phyloP scores from a whole-genome alignment of 2,888 invertebrate species.

The Malthinus seriepunctatus region DNA sequence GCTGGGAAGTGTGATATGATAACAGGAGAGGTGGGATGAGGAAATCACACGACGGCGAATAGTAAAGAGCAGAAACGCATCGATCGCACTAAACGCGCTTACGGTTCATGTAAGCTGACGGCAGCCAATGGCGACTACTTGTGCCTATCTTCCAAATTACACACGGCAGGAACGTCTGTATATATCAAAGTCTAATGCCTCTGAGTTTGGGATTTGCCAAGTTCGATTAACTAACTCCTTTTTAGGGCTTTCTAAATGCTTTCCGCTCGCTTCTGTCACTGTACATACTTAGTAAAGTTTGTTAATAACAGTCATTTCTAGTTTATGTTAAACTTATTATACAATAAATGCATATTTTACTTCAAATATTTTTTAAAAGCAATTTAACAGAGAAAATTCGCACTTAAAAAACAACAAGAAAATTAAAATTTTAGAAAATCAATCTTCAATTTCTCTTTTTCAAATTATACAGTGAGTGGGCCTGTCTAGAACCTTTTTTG shows the following conservation, averaged over 20 bases:
- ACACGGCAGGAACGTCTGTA: constrained; percentile 26
- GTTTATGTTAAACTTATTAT: background rate
- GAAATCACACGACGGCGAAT: constrained; percentile 24
- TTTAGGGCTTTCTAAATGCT: constrained; percentile 14
- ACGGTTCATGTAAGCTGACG: constrained; percentile 27
- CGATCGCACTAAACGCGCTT: constrained; percentile 30
- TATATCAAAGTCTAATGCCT: constrained; percentile 23
- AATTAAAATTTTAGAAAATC: too few species aligned
- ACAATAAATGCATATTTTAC: too few species aligned
- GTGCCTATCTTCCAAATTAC: constrained; percentile 29
- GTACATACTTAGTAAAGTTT: constrained; percentile 9
- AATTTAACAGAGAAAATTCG: too few species aligned
- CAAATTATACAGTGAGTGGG: too few species aligned
- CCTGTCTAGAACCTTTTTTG: too few species aligned
- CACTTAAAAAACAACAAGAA: too few species aligned
- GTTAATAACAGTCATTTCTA: constrained; percentile 9
- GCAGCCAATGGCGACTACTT: constrained; percentile 31
- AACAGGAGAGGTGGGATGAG: constrained; percentile 15
- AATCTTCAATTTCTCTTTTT: too few species aligned
- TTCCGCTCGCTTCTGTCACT: constrained; percentile 6
- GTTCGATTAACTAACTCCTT: constrained; percentile 23
- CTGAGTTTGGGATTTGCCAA: constrained; percentile 24
- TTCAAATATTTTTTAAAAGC: too few species aligned
- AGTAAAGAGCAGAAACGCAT: constrained; percentile 26
- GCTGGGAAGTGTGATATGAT: constrained; percentile 23